These are phyloP conservation scores for Vultur gryphus DNA, from an alignment of 2,797 vertebrate genomes.

Conservation along the genomic window DNA sequence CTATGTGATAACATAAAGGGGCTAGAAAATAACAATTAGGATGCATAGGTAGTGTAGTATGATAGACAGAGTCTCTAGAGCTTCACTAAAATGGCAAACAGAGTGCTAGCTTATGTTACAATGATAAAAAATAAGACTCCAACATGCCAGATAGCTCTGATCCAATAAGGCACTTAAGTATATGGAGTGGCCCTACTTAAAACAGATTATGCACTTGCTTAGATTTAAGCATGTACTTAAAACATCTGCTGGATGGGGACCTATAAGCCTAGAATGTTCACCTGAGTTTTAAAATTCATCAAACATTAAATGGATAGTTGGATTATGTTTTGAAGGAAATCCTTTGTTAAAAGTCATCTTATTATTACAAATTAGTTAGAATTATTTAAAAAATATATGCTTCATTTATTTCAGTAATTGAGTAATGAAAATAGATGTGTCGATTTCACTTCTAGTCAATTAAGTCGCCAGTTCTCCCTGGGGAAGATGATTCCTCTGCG, in stretches of 20 bases:
- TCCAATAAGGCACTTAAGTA: not conserved
- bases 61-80: not conserved
- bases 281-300: not conserved
- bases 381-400: not conserved
- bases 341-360: not conserved
- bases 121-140: not conserved
- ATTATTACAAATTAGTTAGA: not conserved
- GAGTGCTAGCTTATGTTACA: not conserved
- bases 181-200: not conserved
- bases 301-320: not conserved
- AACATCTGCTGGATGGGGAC: not conserved
- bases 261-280: not conserved
- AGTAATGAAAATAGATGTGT: not conserved
- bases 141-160: not conserved
- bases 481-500: not conserved
- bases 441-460: not conserved
- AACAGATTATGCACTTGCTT: not conserved
- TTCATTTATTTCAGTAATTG: not conserved
- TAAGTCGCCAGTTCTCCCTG: not conserved
- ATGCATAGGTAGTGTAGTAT: not conserved
- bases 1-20: not conserved
- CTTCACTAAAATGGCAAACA: not conserved
- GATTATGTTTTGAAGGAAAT: not conserved
- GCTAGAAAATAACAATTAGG: not conserved
- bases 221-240: not conserved